phyloP scores from a whole-genome alignment of 1,140 invertebrate genomes.

The Magallana gigas region DNA sequence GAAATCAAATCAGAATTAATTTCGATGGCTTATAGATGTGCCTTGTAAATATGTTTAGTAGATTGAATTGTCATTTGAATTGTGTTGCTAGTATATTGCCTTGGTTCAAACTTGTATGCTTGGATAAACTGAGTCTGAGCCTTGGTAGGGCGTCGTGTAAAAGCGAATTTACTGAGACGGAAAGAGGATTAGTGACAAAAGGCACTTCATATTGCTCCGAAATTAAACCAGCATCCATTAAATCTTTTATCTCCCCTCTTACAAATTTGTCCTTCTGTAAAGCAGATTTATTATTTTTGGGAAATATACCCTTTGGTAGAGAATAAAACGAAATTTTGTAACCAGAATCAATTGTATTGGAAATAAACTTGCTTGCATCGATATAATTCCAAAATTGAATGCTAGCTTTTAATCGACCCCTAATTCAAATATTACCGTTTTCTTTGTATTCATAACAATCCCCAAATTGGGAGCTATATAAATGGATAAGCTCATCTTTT shows the following conservation, averaged over 20 bases:
- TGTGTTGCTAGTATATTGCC: no score
- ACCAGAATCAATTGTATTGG: conserved; percentile 46
- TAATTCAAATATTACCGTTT: conserved; percentile 28
- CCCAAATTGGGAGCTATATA: not conserved
- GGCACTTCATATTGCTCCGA: not conserved
- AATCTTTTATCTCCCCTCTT: conserved; percentile 15
- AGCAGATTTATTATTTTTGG: conserved; percentile 47
- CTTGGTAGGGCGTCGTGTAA: no score
- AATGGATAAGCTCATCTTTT: not conserved
- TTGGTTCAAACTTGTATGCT: no score
- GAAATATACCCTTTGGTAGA: conserved; percentile 6
- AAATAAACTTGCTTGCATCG: conserved; percentile 19
- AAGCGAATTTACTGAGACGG: conserved; percentile 37
- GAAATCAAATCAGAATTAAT: no score
- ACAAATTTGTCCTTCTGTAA: conserved; percentile 39
- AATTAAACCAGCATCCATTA: conserved; percentile 40
- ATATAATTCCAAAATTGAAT: conserved; percentile 52
- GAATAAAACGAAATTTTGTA: conserved; percentile 53
- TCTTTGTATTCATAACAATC: conserved; percentile 52
- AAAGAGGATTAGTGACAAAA: conserved; percentile 42
- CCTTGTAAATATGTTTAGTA: no score
- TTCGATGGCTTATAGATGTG: no score
- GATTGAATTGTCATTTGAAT: no score
- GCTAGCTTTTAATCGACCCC: conserved; percentile 34
- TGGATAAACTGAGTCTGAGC: no score